Evolutionary conservation across 2,888 invertebrate genomes (phyloP), one percentile per base, ranked within the genome.

Genomic region (Tetramorium bicarinatum): DNA sequence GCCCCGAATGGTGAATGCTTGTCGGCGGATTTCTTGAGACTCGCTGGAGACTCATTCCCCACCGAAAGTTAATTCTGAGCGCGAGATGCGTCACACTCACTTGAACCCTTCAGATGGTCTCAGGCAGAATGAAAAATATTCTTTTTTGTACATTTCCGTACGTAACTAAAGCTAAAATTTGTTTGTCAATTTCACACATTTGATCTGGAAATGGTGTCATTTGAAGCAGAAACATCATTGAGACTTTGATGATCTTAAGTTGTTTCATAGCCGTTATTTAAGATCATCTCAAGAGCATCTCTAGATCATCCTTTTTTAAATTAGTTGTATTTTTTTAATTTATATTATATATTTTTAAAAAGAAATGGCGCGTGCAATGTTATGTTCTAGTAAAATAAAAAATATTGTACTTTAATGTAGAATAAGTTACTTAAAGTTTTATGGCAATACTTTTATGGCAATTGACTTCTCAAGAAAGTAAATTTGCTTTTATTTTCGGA

Each of bases 11-110:
- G 44, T 44, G 34, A 79, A 80, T 80, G 72, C 41, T 7, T 61
- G 72, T 72, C 59, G 38, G 13, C 59, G 47, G 72, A 72, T 72
- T 71, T 25, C 59, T 80, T n/a, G 18, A 34, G 44, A n/a, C 18
- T 80, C 21, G 11, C 41, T 34, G 54, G 11, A 13, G 72, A n/a
- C n/a, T 71, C 21, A 11, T 59, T 59, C 47, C 18, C 29, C 56
- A 11, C 29, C n/a, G 8, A 21, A 71, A 71, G 38, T 47, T 59
- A 79, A 71, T 79, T 59, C 29, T n/a, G 18, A 34, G 13, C 4
- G 2, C 7, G 13, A 44, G 1, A 0, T 54, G 25, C 13, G 38
- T 76, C 52, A 75, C 29, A 29, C 13, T 59, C 38, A 15, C 21
- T 38, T 18, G 18, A 59, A 29, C 3, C 3, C 18, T 44, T 25